phyloP scores from a whole-genome alignment of 2,888 invertebrate genomes.

The Silvanus unidentatus region DNA sequence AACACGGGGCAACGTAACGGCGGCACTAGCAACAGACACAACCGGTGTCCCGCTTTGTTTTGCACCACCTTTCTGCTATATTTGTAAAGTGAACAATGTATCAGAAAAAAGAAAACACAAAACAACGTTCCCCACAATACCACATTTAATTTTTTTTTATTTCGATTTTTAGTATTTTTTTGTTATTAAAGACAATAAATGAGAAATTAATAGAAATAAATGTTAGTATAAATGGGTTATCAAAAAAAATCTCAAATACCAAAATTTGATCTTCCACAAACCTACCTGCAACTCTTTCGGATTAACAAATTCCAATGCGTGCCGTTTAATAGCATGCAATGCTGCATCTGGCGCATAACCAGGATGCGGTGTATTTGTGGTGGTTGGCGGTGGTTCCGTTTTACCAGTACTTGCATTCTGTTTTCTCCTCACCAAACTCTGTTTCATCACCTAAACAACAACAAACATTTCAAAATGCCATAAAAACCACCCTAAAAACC shows the following conservation, averaged over 20 bases:
- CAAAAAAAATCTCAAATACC: no score
- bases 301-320: conserved; percentile 85
- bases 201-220: no score
- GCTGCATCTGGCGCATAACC: conserved; percentile 95
- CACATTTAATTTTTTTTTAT: not conserved
- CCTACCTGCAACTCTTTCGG: conserved; percentile 82
- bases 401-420: conserved; percentile 52
- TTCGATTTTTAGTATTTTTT: not conserved
- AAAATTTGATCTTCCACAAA: conserved; percentile 8
- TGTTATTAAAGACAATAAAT: not conserved
- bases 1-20: conserved; percentile 44
- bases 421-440: conserved; percentile 61
- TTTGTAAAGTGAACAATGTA: conserved; percentile 35
- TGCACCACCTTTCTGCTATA: conserved; percentile 50
- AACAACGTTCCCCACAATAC: not conserved
- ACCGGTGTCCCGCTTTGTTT: conserved; percentile 50
- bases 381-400: conserved; percentile 49
- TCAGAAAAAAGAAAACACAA: not conserved
- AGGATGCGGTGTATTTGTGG: conserved; percentile 54
- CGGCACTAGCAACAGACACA: conserved; percentile 45
- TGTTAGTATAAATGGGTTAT: no score
- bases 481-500: not conserved
- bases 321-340: conserved; percentile 91
- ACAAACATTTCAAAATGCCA: not conserved
- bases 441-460: conserved; percentile 48